Percentiles rank a stretch among this genome's conserved stretches.
Conservation (phyloP, 2,797 vertebrate genomes). For the Acipenser ruthenus region DNA sequence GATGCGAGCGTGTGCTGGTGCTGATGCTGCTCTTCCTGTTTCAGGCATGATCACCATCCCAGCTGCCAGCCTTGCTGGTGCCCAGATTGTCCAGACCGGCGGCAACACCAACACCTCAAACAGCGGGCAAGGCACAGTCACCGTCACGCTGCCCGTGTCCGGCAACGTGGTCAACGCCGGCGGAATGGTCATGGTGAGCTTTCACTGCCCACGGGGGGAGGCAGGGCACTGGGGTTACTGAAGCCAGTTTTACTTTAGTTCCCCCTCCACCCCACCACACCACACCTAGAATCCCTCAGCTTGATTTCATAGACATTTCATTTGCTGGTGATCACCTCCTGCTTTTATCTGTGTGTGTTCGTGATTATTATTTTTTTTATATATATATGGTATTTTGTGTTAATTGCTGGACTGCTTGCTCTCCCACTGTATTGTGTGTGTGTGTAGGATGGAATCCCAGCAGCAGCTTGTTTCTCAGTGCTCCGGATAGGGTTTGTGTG, state of each 20-base stretch:
- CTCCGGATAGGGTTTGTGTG: too few relatives aligned
- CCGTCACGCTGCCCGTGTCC: constrained; percentile 89
- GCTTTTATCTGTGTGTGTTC: too few relatives aligned
- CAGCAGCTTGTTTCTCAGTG: too few relatives aligned
- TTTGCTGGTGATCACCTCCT: too few relatives aligned
- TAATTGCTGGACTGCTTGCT: too few relatives aligned
- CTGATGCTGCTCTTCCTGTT: constrained; percentile 51
- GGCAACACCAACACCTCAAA: constrained; percentile 89
- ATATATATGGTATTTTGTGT: too few relatives aligned
- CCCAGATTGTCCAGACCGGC: constrained; percentile 91
- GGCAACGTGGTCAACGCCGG: constrained; percentile 96
- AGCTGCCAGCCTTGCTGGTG: constrained; percentile 88
- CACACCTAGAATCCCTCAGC: too few relatives aligned
- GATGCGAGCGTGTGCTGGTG: constrained; percentile 29
- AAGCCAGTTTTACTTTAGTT: too few relatives aligned
- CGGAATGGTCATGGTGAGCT: constrained; percentile 97
- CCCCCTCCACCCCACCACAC: not conserved
- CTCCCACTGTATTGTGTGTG: too few relatives aligned
- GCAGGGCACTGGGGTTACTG: constrained; percentile 14
- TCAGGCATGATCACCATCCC: constrained; percentile 99
- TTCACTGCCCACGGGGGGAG: not conserved
- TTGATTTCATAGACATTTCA: too few relatives aligned
- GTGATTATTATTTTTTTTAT: too few relatives aligned
- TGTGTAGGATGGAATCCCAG: too few relatives aligned
- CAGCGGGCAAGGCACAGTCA: constrained; percentile 93